Evolutionary conservation across 2,113 vertebrate genomes (phyloP).

Genomic region (Andinoacara biseriatus): DNA sequence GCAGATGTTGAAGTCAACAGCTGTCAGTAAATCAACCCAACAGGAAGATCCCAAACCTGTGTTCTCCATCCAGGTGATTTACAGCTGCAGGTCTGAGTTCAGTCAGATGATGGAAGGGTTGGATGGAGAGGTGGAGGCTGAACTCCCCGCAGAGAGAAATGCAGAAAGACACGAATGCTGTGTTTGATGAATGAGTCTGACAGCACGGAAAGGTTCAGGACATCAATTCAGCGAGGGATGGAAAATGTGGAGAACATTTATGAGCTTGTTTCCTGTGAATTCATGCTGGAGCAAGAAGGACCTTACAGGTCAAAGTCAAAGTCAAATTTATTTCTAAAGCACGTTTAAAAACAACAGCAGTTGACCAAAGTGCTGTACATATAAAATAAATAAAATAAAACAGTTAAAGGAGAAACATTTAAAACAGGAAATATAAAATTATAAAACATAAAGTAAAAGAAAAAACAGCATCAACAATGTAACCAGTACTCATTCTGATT

Average conservation of each 20-base stretch:
- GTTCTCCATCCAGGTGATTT: background rate
- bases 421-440: too few species aligned
- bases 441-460: too few species aligned
- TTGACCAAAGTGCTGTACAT: too few species aligned
- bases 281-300: background rate
- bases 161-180: background rate
- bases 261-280: background rate
- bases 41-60: fast-evolving
- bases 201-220: fast-evolving
- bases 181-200: background rate
- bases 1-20: background rate
- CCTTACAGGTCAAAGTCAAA: too few species aligned
- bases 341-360: too few species aligned
- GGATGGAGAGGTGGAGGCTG: background rate
- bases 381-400: too few species aligned
- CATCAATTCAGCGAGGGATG: background rate
- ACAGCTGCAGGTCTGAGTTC: conserved; percentile 1
- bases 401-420: too few species aligned
- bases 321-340: too few species aligned
- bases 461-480: too few species aligned
- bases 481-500: too few species aligned
- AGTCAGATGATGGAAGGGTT: background rate
- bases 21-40: background rate
- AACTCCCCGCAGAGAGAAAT: background rate
- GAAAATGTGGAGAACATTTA: background rate